Base-by-base conservation (phyloP, 2,888 invertebrate genomes). In the Philonicus albiceps region DNA sequence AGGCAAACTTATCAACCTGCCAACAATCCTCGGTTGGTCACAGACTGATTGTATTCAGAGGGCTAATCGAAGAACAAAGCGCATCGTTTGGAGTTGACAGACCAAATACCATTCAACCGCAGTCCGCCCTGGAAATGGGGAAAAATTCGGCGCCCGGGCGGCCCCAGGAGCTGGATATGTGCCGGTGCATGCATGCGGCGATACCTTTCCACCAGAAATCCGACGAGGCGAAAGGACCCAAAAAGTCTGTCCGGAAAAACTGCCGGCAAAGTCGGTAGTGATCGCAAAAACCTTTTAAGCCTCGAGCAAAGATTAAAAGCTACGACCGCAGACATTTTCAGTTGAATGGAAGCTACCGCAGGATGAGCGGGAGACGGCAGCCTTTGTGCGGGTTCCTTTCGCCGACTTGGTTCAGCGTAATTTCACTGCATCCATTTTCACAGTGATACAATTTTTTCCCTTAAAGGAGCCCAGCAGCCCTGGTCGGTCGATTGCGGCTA, bases 321-420 rank as follows among this genome's bases (percentile, higher is more conserved):
- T 88, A 89, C 88, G 89, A 88, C 89, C 89, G 88, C 89, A 89
- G 89, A 89, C 89, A 89, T 89, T 89, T 89, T 88, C 88, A 89
- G 89, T 89, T 88, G 88, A 89, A 89, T 89, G 88, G 88, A 89
- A 88, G 88, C 87, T 87, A 88, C 89, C 89, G 87, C 89, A 88
- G 88, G 87, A 88, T 81, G 85, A 80, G 86, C 86, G 72, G 80
- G 74, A 81, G 55, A 86, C 43, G 31, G 76, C 37, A 53, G 72
- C 85, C 74, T 86, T 87, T 87, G 81, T 86, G 30, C 37, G 55
- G 37, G 86, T 72, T 84, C 43, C 84, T 84, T 84, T 55, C n/a
- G 73, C 84, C 27, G 30, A 30, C 84, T 73, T 27, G 73, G 27
- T 27, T 73, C 72, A n/a, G 72, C 73, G 43, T 73, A 40, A 73